These are phyloP conservation scores for Aproaerema taeniolella DNA, from an alignment of 2,888 invertebrate genomes.

Conservation along the genomic window DNA sequence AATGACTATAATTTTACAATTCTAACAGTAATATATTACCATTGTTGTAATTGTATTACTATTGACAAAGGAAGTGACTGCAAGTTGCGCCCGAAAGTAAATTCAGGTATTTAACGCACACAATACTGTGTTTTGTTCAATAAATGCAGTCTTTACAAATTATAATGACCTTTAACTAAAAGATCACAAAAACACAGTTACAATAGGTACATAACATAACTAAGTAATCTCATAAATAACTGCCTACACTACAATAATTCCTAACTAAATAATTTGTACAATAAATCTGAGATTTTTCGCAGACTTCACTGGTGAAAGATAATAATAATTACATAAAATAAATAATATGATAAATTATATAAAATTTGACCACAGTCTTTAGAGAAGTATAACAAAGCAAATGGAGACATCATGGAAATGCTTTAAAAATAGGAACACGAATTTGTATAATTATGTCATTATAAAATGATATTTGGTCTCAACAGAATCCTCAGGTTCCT, in stretches of 20 bases:
- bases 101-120: slow-evolving; percentile 24
- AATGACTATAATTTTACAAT: too few relatives aligned
- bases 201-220: slow-evolving; percentile 46
- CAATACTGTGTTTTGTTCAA: slow-evolving; percentile 52
- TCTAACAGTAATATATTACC: too few relatives aligned
- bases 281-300: slow-evolving; percentile 56
- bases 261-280: slow-evolving; percentile 74
- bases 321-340: slow-evolving; percentile 61
- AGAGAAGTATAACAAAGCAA: slow-evolving; percentile 51
- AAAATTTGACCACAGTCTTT: slow-evolving; percentile 69
- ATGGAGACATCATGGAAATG: slow-evolving; percentile 52
- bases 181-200: slow-evolving; percentile 69
- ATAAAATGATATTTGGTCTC: slow-evolving; percentile 56
- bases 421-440: slow-evolving; percentile 65
- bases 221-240: slow-evolving; percentile 76
- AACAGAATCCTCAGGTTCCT: slow-evolving; percentile 36
- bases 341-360: slow-evolving; percentile 71
- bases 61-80: too few relatives aligned
- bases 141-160: slow-evolving; percentile 69
- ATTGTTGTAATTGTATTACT: too few relatives aligned
- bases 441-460: slow-evolving; percentile 34
- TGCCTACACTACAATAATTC: slow-evolving; percentile 51
- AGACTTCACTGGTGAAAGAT: slow-evolving; percentile 52
- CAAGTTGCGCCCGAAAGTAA: background rate
- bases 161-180: slow-evolving; percentile 46